Conservation (phyloP, 2,797 vertebrate species). For the Lutjanus argentimaculatus region DNA sequence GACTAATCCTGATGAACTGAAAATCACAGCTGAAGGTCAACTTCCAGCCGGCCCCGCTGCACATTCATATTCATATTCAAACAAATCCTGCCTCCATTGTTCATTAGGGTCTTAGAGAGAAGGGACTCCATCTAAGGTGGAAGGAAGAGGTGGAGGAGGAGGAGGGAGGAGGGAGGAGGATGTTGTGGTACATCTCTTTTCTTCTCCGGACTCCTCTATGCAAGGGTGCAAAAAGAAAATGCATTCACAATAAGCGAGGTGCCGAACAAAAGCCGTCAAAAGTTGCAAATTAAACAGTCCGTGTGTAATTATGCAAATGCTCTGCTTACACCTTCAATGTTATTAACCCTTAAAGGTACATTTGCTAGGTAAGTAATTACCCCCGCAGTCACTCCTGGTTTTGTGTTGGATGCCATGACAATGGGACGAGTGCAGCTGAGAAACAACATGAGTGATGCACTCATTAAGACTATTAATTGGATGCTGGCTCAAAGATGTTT, state of each 20-base stretch:
- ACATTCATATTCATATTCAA: conserved; percentile 99
- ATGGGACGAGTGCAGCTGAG: conserved; percentile 75
- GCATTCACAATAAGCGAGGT: conserved; percentile 68
- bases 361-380: conserved; percentile 86
- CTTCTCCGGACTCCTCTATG: conserved; percentile 67
- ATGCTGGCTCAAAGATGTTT: conserved; percentile 77
- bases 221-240: conserved; percentile 56
- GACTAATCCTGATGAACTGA: conserved; percentile 99
- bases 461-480: conserved; percentile 87
- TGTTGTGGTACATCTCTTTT: conserved; percentile 79
- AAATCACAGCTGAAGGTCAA: conserved; percentile 99
- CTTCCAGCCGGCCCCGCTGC: conserved; percentile 94
- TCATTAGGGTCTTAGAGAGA: conserved; percentile 91
- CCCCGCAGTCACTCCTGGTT: conserved; percentile 84
- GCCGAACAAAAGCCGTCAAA: conserved; percentile 87
- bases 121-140: conserved; percentile 81
- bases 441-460: conserved; percentile 83
- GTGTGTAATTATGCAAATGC: conserved; percentile 88
- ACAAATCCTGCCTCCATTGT: conserved; percentile 99
- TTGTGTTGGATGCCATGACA: conserved; percentile 80
- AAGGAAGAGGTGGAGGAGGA: conserved; percentile 62
- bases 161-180: conserved; percentile 58
- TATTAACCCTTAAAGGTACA: conserved; percentile 88
- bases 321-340: conserved; percentile 86
- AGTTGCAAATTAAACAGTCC: conserved; percentile 88